Base-by-base conservation (phyloP, 2,888 invertebrate genomes). In the Ormyrus nitidulus region DNA sequence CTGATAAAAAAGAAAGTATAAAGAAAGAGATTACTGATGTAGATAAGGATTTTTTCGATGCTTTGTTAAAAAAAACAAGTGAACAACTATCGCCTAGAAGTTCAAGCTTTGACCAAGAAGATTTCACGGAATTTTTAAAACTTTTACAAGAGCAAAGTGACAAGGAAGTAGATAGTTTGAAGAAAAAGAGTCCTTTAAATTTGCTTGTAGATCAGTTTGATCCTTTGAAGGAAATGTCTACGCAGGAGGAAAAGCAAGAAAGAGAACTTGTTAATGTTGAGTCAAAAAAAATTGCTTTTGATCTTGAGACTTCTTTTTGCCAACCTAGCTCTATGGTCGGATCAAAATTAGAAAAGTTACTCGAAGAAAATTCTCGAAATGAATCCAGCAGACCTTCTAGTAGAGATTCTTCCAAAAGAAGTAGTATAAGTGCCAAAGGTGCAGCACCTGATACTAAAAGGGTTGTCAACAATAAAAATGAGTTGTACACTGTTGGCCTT, bases 21-120 rank as follows among this genome's bases (percentile, higher is more conserved):
- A 86, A 86, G 46, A 88, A 85, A 69, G 90, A 91, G 82, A 90
- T 89, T 66, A 90, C 86, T 0, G 90, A 90, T 44, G 90, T 90
- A 0, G 90, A 90, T 68, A 89, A 89, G 78, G 87, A 89, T 81
- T 90, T 89, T 78, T 90, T 90, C 65, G 89, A 88, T 51, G 86
- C 86, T 84, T 81, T 89, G 34, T 77, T 90, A 9, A 86, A 85
- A 53, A 85, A 81, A 74, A 88, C 88, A 0, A 87, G 86, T 0
- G 89, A 88, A 49, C 85, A 88, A 46, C 85, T 87, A 4, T 86
- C 89, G 75, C 89, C 90, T 0, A 86, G 85, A 0, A 89, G 88
- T 82, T 89, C 89, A 2, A 90, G 89, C 81, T 88, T 90, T 8
- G 88, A 87, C 6, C 89, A 89, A 71, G 90, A 90, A 79, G 90